phyloP scores from a whole-genome alignment of 2,888 invertebrate genomes.

The Nomada fucata region DNA sequence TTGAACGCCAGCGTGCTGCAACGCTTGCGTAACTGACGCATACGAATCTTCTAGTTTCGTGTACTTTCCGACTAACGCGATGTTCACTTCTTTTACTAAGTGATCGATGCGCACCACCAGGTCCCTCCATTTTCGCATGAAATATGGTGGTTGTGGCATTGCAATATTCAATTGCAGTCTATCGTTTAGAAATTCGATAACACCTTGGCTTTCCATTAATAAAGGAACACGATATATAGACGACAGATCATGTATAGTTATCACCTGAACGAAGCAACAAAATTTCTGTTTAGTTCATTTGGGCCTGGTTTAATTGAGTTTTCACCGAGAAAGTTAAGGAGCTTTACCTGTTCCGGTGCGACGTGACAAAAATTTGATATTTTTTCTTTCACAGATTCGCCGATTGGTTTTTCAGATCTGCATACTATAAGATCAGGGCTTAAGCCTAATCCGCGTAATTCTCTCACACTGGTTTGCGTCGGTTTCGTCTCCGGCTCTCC shows the following conservation, averaged over 20 bases:
- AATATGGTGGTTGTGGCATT: slow-evolving; percentile 88
- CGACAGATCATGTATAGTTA: slow-evolving; percentile 96
- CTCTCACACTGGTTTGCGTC: slow-evolving; percentile 97
- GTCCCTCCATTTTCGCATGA: slow-evolving; percentile 95
- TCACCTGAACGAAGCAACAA: slow-evolving; percentile 87
- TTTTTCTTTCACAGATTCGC: slow-evolving; percentile 94
- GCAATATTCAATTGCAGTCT: slow-evolving; percentile 90
- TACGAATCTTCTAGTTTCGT: slow-evolving; percentile 98
- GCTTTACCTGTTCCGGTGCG: slow-evolving; percentile 92
- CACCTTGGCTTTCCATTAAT: slow-evolving; percentile 95
- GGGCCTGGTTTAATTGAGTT: not conserved
- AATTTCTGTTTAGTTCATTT: not conserved
- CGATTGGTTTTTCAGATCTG: slow-evolving; percentile 94
- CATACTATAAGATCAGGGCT: slow-evolving; percentile 98
- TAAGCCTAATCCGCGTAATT: slow-evolving; percentile 96
- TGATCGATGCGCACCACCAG: slow-evolving; percentile 94
- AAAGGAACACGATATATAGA: slow-evolving; percentile 98
- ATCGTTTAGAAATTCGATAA: slow-evolving; percentile 93
- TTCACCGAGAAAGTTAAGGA: not conserved
- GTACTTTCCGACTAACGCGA: slow-evolving; percentile 98
- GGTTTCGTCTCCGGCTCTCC: slow-evolving; percentile 99
- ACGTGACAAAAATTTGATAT: slow-evolving; percentile 99
- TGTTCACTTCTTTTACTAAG: slow-evolving; percentile 93
- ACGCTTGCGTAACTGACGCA: slow-evolving; percentile 97
- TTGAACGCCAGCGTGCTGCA: slow-evolving; percentile 96